phyloP scores from a whole-genome alignment of 2,888 invertebrate genomes.

The Plebejus argus region DNA sequence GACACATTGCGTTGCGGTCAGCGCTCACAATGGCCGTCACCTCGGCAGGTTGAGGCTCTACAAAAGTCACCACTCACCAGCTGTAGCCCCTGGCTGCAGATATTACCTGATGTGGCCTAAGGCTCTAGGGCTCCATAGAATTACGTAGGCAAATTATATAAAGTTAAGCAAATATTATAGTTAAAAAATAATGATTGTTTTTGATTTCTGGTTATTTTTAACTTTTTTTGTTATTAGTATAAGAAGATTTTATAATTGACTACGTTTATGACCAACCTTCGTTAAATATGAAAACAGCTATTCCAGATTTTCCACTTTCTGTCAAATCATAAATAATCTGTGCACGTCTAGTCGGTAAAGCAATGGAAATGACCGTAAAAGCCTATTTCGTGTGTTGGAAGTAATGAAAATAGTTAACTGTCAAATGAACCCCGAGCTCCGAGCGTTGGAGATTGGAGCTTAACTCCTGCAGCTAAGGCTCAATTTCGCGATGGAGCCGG shows the following conservation, averaged over 20 bases:
- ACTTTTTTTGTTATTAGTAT: no score
- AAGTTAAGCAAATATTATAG: neutral
- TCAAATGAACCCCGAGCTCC: constrained; percentile 17
- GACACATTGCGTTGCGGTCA: constrained; percentile 51
- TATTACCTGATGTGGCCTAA: neutral
- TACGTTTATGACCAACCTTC: neutral
- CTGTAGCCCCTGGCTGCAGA: neutral
- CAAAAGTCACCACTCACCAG: constrained; percentile 1
- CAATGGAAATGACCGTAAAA: constrained; percentile 17
- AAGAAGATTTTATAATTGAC: neutral
- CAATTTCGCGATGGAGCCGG: neutral
- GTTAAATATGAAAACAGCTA: neutral
- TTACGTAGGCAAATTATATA: neutral
- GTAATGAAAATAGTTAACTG: constrained; percentile 23
- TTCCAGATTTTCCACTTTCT: neutral
- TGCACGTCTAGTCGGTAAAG: constrained; percentile 37
- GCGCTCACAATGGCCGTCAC: constrained; percentile 45
- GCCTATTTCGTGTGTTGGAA: constrained; percentile 23
- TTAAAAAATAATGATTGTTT: neutral
- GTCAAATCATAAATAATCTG: constrained; percentile 20
- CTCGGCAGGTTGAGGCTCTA: constrained; percentile 29
- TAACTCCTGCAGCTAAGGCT: constrained; percentile 10
- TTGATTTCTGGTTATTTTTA: no score
- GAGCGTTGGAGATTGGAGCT: neutral
- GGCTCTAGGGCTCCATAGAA: neutral